Evolutionary conservation across 2,888 invertebrate genomes (phyloP).

Genomic region (Entomobrya multifasciata): DNA sequence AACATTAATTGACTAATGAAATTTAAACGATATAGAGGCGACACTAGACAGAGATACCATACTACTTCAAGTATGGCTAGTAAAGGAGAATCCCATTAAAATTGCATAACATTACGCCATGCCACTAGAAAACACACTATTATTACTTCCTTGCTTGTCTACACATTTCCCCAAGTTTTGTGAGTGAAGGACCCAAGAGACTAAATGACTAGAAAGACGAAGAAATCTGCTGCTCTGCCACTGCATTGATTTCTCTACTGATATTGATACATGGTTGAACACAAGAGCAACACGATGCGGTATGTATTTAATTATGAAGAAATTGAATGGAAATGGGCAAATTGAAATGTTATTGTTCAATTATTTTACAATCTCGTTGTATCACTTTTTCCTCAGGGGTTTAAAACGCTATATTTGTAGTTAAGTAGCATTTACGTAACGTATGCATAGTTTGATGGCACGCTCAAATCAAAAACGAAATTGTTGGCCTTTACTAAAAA

Average conservation of each 20-base stretch:
- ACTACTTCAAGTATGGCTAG: neutral
- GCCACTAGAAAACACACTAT: neutral
- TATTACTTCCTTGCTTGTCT: slow-evolving; percentile 3
- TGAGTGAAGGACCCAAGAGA: slow-evolving; percentile 26
- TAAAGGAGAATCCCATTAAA: slow-evolving; percentile 36
- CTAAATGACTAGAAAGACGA: neutral
- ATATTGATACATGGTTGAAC: slow-evolving; percentile 39
- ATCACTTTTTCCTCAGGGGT: neutral
- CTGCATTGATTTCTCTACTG: slow-evolving; percentile 7
- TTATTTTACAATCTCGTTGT: slow-evolving; percentile 52
- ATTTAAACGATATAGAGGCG: slow-evolving; percentile 55
- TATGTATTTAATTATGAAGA: neutral
- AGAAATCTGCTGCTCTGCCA: neutral
- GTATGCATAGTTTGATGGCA: too few species aligned
- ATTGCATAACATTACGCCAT: slow-evolving; percentile 30
- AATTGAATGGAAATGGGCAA: slow-evolving; percentile 25
- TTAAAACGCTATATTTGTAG: too few species aligned
- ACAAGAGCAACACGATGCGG: neutral
- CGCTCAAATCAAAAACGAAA: too few species aligned
- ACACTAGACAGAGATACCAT: too few species aligned
- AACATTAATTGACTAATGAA: slow-evolving; percentile 64
- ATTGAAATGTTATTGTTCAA: slow-evolving; percentile 66
- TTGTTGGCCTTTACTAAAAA: too few species aligned
- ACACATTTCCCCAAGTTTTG: neutral
- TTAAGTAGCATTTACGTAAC: too few species aligned